These are phyloP conservation scores for Ammodytes marinus DNA, from an alignment of 2,113 vertebrate species.

Conservation along the genomic window DNA sequence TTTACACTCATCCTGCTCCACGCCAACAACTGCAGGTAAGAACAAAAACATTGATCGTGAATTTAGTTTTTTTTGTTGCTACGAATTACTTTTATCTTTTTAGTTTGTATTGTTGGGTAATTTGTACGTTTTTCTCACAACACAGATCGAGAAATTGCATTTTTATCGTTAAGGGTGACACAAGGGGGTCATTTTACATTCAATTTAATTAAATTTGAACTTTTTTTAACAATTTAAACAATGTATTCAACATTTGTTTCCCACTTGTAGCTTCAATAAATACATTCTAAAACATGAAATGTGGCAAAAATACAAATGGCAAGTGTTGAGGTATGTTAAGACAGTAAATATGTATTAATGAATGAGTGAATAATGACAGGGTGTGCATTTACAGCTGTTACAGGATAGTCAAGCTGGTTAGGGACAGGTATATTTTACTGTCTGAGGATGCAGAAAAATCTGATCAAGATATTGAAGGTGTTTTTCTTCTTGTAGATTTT, in stretches of 20 bases:
- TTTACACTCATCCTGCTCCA: slow-evolving; percentile 37
- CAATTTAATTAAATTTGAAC: background rate
- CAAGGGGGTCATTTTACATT: background rate
- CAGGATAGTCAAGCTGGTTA: background rate
- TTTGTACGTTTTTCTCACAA: background rate
- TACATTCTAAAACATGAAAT: background rate
- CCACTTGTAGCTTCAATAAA: slow-evolving; percentile 5
- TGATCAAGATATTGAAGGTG: background rate
- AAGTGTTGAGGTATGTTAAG: background rate
- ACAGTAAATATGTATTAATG: background rate
- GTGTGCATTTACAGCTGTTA: background rate
- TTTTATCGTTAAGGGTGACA: background rate
- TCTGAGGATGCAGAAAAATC: background rate
- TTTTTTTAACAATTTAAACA: too few relatives aligned
- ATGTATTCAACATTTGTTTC: too few relatives aligned
- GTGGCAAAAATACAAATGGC: background rate
- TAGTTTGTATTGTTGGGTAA: background rate
- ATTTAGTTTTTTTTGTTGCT: background rate
- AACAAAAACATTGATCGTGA: background rate
- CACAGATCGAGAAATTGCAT: background rate
- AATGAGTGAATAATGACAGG: slow-evolving; percentile 3
- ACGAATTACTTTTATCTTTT: background rate
- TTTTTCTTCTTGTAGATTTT: background rate
- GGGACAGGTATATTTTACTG: background rate
- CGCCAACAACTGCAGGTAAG: slow-evolving; percentile 72